These are phyloP conservation scores for Tetramorium parvispinum DNA, from an alignment of 1,140 invertebrate genomes.

Conservation along the genomic window DNA sequence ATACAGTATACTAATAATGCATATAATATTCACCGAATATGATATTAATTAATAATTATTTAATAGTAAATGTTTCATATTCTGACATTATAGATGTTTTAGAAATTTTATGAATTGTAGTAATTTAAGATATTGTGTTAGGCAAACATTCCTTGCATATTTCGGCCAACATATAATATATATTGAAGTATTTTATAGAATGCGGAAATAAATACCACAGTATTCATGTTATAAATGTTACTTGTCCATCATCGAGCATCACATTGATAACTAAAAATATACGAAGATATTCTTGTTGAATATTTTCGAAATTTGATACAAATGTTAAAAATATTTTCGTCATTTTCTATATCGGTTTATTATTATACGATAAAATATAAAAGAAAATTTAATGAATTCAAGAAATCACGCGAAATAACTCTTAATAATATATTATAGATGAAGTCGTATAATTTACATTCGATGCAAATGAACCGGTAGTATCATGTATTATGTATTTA, in stretches of 20 bases:
- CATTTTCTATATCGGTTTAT: background rate
- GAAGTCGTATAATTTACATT: slow-evolving; percentile 5
- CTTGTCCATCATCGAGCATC: background rate
- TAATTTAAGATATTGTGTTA: background rate
- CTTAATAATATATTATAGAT: background rate
- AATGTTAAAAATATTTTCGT: background rate
- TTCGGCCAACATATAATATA: background rate
- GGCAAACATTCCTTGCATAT: background rate
- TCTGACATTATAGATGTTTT: background rate
- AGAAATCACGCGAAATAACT: background rate
- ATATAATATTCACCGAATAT: background rate
- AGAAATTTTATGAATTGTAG: background rate
- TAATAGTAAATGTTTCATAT: background rate
- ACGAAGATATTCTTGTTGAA: background rate
- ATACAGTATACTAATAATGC: background rate
- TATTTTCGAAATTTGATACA: background rate
- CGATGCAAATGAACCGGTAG: background rate
- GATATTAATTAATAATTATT: slow-evolving; percentile 12
- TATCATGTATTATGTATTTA: slow-evolving; percentile 29
- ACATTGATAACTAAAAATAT: background rate
- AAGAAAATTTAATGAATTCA: background rate
- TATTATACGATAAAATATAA: background rate
- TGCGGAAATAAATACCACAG: background rate
- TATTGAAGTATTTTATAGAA: background rate
- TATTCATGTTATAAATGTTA: background rate